Conservation (phyloP, 2,113 vertebrate genomes). For the Leucosticte australis region DNA sequence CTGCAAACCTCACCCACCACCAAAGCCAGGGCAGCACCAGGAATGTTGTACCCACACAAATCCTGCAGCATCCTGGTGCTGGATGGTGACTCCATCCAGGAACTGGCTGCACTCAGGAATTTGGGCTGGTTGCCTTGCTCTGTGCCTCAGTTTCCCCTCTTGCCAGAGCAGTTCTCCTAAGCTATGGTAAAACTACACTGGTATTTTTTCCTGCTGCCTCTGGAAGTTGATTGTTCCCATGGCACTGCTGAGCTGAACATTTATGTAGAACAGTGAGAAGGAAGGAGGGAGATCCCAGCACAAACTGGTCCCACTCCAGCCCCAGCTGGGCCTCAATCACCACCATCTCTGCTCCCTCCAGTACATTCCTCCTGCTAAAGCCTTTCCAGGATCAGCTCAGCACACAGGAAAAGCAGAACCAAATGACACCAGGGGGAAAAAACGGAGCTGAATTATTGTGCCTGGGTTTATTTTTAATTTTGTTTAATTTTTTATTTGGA, state of each 20-base stretch:
- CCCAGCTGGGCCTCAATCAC: neutral
- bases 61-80: accelerated
- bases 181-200: accelerated
- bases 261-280: neutral
- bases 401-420: neutral
- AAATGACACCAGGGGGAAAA: neutral
- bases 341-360: neutral
- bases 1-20: neutral
- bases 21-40: neutral
- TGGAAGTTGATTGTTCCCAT: neutral
- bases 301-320: neutral
- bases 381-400: neutral
- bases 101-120: accelerated
- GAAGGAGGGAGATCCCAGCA: neutral
- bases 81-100: neutral
- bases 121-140: neutral
- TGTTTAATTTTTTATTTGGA: neutral
- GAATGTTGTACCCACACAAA: accelerated
- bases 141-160: neutral
- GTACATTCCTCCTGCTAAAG: neutral
- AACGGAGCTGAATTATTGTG: neutral
- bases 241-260: neutral
- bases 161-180: neutral
- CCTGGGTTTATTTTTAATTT: neutral
- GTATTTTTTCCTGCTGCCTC: neutral